Evolutionary conservation across 2,113 vertebrate species (phyloP), one percentile per base, ranked within the genome.

Genomic region (Carassius carassius): DNA sequence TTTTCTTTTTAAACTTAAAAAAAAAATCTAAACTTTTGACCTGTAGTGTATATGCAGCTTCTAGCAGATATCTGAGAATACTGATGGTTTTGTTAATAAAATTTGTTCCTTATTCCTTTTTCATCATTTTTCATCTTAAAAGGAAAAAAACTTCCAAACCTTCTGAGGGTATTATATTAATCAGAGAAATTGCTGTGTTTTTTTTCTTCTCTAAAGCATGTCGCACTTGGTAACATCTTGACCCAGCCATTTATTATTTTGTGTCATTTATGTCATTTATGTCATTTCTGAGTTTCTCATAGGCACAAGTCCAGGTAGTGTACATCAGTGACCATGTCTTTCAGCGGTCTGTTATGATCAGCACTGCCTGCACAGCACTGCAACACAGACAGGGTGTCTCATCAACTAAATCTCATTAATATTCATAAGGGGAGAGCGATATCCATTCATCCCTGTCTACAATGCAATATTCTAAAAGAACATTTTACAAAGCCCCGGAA

Each of bases 231-330:
- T 78, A 78, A 23, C 77, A 44, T 62, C 35, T 78, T 62, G 54
- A 78, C 77, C 77, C 35, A 62, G 56, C 32, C 77, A 78, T 78
- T 35, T 78, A 35, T 62, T 56, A 78, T 78, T 56, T 44, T 44
- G 54, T 78, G 77, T 62, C 56, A 17, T 60, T 23, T 60, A 62
- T 23, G 56, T 60, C 29, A 29, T 56, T 44, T 25, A 32, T 78
- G 77, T 62, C 56, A 17, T 60, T 23, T 60, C 56, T 41, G 32
- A 62, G 32, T 44, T 78, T 60, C 54, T 78, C 35, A 77, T 12
- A 44, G 56, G 54, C 12, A 10, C 19, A 62, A 62, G 56, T 62
- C 35, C 56, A 78, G 44, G 47, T 78, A 9, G 54, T 16, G n/a
- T 78, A 78, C 35, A 78, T 19, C 76, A 60, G 76, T 62, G n/a